Evolutionary conservation across 2,888 invertebrate genomes (phyloP), one percentile per base, ranked within the genome.

Genomic region (Drosophila peninsularis): DNA sequence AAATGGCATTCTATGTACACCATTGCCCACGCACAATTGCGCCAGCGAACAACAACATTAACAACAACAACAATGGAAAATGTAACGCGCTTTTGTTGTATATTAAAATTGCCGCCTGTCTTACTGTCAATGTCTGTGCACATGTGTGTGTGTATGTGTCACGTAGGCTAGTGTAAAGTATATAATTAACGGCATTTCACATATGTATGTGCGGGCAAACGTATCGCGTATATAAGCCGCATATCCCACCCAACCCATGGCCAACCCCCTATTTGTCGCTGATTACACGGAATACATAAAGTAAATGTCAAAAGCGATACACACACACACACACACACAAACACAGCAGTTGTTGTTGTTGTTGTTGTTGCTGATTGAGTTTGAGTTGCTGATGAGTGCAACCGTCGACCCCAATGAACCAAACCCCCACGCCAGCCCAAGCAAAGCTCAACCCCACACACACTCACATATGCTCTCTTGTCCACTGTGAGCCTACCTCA

Each of bases 251-350:
- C 56, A 36, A 14, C 4, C 54, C 21, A 24, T 5, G 2, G 24
- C n/a, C 52, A 24, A 10, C 52, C 17, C 60, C 62, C 68, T 54
- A 14, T 47, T 68, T 42, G 41, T 47, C 60, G 44, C 72, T 84
- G 84, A 87, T 83, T 83, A 80, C 84, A 82, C 64, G 75, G 72
- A 77, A 82, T 87, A 84, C 83, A 84, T 84, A 87, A 88, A 86
- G 85, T 86, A 86, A 86, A 86, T 86, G 85, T 88, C 85, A 86
- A 88, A 85, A 86, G 85, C 85, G 82, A 82, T 68, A 75, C 78
- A 80, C 71, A 68, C 72, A 73, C 71, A 67, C 60, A 71, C 69
- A 57, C 61, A 57, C 62, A 55, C 67, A 56, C 65, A 41, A 67
- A 60, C 44, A 50, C 5, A 5, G n/a, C 6, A 47, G 19, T 17